Base-by-base conservation (phyloP, 2,888 invertebrate species). In the Onchidella celtica region DNA sequence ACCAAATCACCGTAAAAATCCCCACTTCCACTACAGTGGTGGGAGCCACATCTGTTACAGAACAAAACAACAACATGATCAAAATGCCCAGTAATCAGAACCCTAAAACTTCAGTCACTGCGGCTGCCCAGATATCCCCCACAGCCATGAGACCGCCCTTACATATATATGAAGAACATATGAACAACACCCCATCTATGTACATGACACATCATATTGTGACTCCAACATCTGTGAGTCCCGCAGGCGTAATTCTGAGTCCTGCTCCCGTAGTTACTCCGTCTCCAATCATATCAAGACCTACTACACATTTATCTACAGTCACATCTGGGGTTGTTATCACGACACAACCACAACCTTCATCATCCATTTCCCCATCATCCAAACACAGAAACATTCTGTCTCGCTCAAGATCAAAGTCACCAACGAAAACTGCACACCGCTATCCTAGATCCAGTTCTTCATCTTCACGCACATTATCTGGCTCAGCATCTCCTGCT, bases 371-470 rank as follows among this genome's bases (percentile, higher is more conserved):
- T 32, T 57, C 77, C 11, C 77, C 77, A 9, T 38, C 70, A 70
- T 11, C 40, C 27, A 69, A 59, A 47, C 70, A 32, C 11, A 78
- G 69, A 70, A 78, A 2, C 40, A 61, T 61, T 29, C 40, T 70
- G 68, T 68, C 77, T 2, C 32, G 77, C 27, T 32, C 77, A 59
- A 59, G 78, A 32, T 78, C 78, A 17, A 78, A 47, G 27, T 73
- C 75, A 72, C 75, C 55, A 32, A 21, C 36, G 29, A 40, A 72
- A 40, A 76, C 73, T 17, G 61, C 80, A 29, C 78, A 70, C n/a
- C 59, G 61, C 27, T 70, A 59, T 40, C 40, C 63, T 40, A 36
- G 69, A 61, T 72, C 83, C 68, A 38, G 65, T 55, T 75, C 79
- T n/a, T 40, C 80, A 55, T 72, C 81, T 17, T 38, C 68, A 55